Base-by-base conservation (phyloP, 1,140 invertebrate species). In the Drosophila equinoxialis region DNA sequence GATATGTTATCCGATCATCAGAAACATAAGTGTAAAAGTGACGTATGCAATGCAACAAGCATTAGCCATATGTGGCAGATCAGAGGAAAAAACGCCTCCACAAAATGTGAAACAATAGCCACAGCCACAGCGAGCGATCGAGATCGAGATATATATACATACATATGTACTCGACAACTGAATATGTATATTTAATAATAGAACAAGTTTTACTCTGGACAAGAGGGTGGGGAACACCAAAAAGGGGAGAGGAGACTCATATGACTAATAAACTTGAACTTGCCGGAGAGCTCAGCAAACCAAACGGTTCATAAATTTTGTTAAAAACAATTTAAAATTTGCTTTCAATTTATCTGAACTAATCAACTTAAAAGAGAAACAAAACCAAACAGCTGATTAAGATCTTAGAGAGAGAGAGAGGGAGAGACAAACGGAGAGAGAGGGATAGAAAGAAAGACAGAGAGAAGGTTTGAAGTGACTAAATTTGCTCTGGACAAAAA, bases 181-280 rank as follows among this genome's bases (percentile, higher is more conserved):
- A 72, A 85, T 84, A 77, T 85, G 71, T 61, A 68, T 85, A 68
- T 85, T 85, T 86, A 86, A 86, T 77, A 82, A 86, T 86, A 86
- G 76, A 68, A 66, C 68, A 65, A 65, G 59, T 58, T 23, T 54
- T 54, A 51, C 45, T 68, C 14, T 62, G 39, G 45, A 42, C n/a
- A 26, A 14, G 20, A 30, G 58, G 48, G 6, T 10, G 51, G 20
- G 62, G 30, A 6, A 30, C 0, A 30, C 6, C 30, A 23, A 37
- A 48, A 57, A 54, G 11, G 42, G 35, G 62, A 54, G 39, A 67
- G 55, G 41, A 71, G 57, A 13, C 33, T 17, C 39, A 68, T 57
- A 67, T 87, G 83, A 83, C 68, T 87, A 86, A 85, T 74, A 86
- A 83, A 86, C 82, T 86, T 86, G 82, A 86, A 87, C 82, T 86